Evolutionary conservation across 2,113 vertebrate genomes (phyloP).

Genomic region (Podarcis raffonei): DNA sequence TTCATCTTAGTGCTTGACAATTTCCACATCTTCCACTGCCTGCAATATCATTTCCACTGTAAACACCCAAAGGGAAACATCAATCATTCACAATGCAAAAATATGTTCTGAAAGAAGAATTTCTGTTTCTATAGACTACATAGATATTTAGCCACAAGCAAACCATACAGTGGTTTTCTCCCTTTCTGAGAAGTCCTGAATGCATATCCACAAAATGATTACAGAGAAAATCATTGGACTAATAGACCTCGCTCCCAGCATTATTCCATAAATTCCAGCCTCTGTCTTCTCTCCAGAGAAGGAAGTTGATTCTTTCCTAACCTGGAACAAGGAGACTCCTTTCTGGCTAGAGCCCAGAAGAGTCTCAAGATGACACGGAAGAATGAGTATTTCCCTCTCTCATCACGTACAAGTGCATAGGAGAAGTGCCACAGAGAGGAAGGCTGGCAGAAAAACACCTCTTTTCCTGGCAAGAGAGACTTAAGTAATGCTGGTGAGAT

Average conservation of each 20-base stretch:
- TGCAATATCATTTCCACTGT: neutral
- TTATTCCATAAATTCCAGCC: neutral
- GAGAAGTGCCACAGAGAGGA: neutral
- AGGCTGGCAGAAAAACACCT: neutral
- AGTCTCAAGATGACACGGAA: neutral
- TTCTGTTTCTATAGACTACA: neutral
- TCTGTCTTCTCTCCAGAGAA: neutral
- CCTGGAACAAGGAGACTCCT: neutral
- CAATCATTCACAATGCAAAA: neutral
- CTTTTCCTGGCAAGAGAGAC: neutral
- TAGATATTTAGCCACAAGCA: neutral
- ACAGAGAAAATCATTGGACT: neutral
- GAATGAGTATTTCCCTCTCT: neutral
- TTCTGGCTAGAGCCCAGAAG: neutral
- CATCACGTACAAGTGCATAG: neutral
- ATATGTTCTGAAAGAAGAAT: neutral
- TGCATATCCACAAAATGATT: neutral
- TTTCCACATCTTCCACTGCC: constrained; percentile 6
- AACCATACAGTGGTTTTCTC: neutral
- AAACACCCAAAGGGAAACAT: constrained; percentile 9
- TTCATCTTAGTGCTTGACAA: constrained; percentile 16
- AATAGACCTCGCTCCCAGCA: neutral
- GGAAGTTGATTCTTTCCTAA: neutral
- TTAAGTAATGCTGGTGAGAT: neutral
- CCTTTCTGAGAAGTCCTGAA: neutral